Evolutionary conservation across 2,113 vertebrate species (phyloP).

Genomic region (Notiomystis cincta): DNA sequence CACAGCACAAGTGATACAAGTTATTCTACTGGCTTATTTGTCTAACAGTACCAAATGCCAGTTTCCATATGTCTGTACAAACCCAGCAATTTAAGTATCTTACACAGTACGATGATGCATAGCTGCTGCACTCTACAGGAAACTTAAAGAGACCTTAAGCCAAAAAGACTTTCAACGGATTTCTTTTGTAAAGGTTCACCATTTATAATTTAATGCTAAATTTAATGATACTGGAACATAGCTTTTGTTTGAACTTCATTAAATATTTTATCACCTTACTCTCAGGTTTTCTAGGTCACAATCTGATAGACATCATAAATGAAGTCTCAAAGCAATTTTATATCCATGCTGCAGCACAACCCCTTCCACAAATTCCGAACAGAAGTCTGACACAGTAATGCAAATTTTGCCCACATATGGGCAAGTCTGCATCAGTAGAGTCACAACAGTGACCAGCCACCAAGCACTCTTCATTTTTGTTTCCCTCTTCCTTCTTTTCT

Average conservation of each 20-base stretch:
- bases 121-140: not conserved
- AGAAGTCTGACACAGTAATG: not conserved
- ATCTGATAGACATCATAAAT: not conserved
- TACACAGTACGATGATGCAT: not conserved
- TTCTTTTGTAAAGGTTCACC: not conserved
- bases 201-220: not conserved
- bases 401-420: accelerated
- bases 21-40: not conserved
- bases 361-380: not conserved
- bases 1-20: not conserved
- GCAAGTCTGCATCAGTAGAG: not conserved
- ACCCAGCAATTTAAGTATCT: not conserved
- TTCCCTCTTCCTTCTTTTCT: not conserved
- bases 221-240: not conserved
- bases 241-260: not conserved
- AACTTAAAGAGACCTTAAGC: not conserved
- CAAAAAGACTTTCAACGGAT: not conserved
- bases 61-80: not conserved
- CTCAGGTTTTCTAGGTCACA: not conserved
- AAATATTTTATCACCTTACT: not conserved
- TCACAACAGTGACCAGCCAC: not conserved
- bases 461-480: not conserved
- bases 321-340: not conserved
- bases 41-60: not conserved
- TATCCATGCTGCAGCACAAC: not conserved